These are phyloP conservation scores for Crenuchus spilurus DNA, from an alignment of 2,797 vertebrate genomes.

Conservation along the genomic window DNA sequence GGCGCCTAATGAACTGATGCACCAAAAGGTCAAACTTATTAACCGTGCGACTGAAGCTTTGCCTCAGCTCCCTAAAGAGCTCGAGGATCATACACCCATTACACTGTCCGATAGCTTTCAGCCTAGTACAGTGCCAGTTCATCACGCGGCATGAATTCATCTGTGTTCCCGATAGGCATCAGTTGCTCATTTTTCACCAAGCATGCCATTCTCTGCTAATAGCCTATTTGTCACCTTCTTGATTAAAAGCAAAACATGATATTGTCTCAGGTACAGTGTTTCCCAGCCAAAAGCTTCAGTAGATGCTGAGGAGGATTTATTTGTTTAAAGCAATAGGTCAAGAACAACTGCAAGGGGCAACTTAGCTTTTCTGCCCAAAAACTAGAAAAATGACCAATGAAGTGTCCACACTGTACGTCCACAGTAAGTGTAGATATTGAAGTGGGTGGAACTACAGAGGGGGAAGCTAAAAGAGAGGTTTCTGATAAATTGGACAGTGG, in stretches of 20 bases:
- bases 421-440: too few relatives aligned
- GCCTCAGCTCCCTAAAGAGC: slow-evolving; percentile 19
- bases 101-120: slow-evolving; percentile 14
- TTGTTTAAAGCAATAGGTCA: background rate
- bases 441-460: too few relatives aligned
- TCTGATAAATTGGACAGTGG: too few relatives aligned
- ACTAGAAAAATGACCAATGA: background rate
- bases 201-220: background rate
- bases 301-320: background rate
- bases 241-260: slow-evolving; percentile 14
- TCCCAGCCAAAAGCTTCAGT: background rate
- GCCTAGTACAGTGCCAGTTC: background rate
- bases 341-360: background rate
- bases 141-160: slow-evolving; percentile 9
- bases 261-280: background rate
- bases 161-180: background rate
- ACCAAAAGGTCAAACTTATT: slow-evolving; percentile 57
- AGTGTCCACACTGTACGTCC: background rate
- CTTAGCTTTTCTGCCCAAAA: background rate
- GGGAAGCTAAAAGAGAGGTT: too few relatives aligned
- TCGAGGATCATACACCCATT: slow-evolving; percentile 8
- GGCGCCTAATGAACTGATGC: slow-evolving; percentile 37
- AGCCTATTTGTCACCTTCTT: slow-evolving; percentile 2
- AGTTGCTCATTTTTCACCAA: background rate
- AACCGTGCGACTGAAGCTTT: slow-evolving; percentile 13